Conservation (phyloP, 2,888 invertebrate genomes). For the Caenorhabditis becei region DNA sequence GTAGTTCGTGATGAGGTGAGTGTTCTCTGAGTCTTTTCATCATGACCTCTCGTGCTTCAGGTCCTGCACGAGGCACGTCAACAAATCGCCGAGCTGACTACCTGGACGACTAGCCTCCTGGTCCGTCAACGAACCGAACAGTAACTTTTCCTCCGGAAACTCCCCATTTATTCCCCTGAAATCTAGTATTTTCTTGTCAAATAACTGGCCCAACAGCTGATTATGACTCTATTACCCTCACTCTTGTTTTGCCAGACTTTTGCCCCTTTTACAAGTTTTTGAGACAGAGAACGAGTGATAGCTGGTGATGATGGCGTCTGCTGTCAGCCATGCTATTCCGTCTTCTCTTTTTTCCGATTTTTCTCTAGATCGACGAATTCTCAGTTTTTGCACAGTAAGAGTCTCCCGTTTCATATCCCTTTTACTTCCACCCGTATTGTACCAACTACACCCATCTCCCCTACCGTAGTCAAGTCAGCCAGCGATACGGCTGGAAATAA, state of each 20-base stretch:
- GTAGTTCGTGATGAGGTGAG: constrained; percentile 69
- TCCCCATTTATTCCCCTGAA: neutral
- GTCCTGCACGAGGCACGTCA: constrained; percentile 69
- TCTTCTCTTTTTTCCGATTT: constrained; percentile 45
- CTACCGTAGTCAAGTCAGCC: neutral
- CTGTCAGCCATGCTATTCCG: constrained; percentile 22
- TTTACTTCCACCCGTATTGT: constrained; percentile 4
- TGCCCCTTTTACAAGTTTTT: constrained; percentile 40
- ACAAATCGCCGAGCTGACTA: constrained; percentile 64
- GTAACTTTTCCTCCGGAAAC: constrained; percentile 11
- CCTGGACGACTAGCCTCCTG: constrained; percentile 65
- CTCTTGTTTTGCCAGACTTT: constrained; percentile 35
- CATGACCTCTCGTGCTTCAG: constrained; percentile 28
- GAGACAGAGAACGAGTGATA: constrained; percentile 45
- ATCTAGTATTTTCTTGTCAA: constrained; percentile 43
- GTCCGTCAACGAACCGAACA: constrained; percentile 62
- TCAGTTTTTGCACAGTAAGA: constrained; percentile 45
- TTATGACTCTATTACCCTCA: constrained; percentile 8
- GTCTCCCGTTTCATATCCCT: neutral
- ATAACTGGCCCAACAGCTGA: constrained; percentile 35
- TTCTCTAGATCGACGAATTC: constrained; percentile 48
- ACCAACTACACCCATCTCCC: constrained; percentile 18
- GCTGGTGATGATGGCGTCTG: constrained; percentile 26
- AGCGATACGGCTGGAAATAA: constrained; percentile 5
- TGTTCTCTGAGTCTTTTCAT: neutral